phyloP scores from a whole-genome alignment of 2,113 vertebrate species.

The Orycteropus afer region DNA sequence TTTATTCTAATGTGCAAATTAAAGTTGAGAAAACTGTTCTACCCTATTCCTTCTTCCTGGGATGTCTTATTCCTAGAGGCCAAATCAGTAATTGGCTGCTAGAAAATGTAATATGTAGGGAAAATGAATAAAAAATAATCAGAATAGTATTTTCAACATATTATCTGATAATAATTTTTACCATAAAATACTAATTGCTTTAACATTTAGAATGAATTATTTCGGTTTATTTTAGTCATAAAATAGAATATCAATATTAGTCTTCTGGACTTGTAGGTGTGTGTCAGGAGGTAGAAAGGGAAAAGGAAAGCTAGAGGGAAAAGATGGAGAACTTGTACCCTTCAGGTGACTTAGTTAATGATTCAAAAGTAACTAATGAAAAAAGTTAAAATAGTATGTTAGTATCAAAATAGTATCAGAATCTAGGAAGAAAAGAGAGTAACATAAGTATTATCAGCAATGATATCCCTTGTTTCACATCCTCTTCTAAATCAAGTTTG shows the following conservation, averaged over 20 bases:
- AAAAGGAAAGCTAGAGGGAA: background rate
- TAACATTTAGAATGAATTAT: slow-evolving; percentile 19
- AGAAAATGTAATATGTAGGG: background rate
- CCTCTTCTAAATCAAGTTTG: background rate
- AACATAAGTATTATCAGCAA: too few species aligned
- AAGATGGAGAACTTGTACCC: background rate
- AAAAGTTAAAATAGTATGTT: background rate
- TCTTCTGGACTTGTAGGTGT: background rate
- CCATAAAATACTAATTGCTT: slow-evolving; percentile 16
- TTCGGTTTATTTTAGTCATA: background rate
- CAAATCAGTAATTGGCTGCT: background rate
- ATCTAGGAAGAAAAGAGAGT: too few species aligned
- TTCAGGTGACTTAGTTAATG: background rate
- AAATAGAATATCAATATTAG: slow-evolving; percentile 11
- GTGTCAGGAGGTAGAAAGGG: background rate
- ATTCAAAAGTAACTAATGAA: background rate
- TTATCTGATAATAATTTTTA: background rate
- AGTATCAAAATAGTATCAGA: too few species aligned
- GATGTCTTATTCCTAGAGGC: background rate
- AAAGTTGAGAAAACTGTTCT: background rate
- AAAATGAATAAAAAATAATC: slow-evolving; percentile 34
- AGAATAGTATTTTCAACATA: background rate
- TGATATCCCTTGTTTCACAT: too few species aligned
- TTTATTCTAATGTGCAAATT: background rate
- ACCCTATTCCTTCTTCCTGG: background rate